Percentiles rank a stretch among this genome's conserved stretches.
These are phyloP conservation scores for Neoarius graeffei DNA, from an alignment of 2,113 vertebrate genomes.

Conservation along the genomic window DNA sequence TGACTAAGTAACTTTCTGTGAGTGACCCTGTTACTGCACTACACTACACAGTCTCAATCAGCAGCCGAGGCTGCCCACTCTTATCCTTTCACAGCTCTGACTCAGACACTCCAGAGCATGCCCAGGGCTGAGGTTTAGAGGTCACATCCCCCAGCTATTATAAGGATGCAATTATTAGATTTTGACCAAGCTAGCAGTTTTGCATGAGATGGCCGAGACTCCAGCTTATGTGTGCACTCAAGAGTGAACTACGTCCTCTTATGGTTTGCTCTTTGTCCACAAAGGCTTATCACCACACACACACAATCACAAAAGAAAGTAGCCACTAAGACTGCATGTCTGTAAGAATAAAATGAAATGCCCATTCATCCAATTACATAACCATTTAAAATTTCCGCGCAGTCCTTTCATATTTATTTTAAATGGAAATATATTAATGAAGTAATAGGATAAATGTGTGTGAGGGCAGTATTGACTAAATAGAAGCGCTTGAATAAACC, in stretches of 20 bases:
- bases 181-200: slow-evolving; percentile 33
- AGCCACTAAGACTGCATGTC: slow-evolving; percentile 1
- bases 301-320: background rate
- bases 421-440: slow-evolving; percentile 41
- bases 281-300: background rate
- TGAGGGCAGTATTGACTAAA: slow-evolving; percentile 23
- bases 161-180: slow-evolving; percentile 41
- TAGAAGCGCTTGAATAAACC: slow-evolving; percentile 40
- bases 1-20: slow-evolving; percentile 30
- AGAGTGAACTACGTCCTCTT: slow-evolving; percentile 3
- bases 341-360: background rate
- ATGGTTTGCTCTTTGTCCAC: background rate
- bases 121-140: slow-evolving; percentile 29
- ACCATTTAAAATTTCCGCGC: slow-evolving; percentile 13
- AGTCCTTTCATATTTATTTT: slow-evolving; percentile 10
- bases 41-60: slow-evolving; percentile 7
- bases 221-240: background rate
- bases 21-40: slow-evolving; percentile 1
- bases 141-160: slow-evolving; percentile 44
- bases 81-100: slow-evolving; percentile 21
- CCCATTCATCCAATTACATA: slow-evolving; percentile 15
- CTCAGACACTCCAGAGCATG: background rate
- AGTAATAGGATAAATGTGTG: slow-evolving; percentile 18
- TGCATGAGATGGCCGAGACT: slow-evolving; percentile 17
- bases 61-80: background rate